Percentiles rank a stretch among this genome's conserved stretches.
These are phyloP conservation scores for Neotragus moschatus DNA, from an alignment of 2,113 vertebrate genomes.

Conservation along the genomic window DNA sequence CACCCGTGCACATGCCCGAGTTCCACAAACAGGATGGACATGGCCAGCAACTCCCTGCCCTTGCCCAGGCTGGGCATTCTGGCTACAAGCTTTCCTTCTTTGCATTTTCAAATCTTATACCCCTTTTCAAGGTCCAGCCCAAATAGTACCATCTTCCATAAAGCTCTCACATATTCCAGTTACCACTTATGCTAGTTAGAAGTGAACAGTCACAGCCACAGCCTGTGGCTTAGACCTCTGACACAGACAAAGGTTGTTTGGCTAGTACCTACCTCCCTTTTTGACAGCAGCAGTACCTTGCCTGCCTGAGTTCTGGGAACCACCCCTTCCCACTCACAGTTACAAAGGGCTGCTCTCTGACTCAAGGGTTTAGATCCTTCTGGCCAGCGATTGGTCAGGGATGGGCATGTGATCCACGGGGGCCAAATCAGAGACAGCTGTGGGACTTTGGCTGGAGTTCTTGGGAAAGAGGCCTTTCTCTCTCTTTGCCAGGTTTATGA, in stretches of 20 bases:
- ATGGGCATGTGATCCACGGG: not conserved
- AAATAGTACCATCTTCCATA: not conserved
- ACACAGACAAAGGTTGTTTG: not conserved
- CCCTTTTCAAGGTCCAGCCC: not conserved
- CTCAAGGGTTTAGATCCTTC: not conserved
- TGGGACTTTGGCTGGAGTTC: not conserved
- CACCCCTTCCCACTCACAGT: not conserved
- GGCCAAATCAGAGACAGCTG: not conserved
- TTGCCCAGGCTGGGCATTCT: not conserved
- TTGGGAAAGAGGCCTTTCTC: not conserved
- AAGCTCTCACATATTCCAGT: not conserved
- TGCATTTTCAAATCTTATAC: not conserved
- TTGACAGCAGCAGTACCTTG: not conserved
- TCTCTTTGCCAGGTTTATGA: not conserved
- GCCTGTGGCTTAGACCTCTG: not conserved
- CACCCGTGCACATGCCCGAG: not conserved
- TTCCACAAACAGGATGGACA: not conserved
- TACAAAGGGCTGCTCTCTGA: not conserved
- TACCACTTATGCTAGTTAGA: not conserved
- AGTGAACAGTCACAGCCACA: not conserved
- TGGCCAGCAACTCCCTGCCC: not conserved
- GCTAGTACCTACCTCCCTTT: not conserved
- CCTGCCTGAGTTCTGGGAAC: not conserved
- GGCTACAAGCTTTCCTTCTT: not conserved
- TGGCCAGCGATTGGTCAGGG: not conserved